Percentiles rank a stretch among this genome's conserved stretches.
Evolutionary conservation across 2,888 invertebrate species (phyloP).

Genomic region (Brenthis hecate): DNA sequence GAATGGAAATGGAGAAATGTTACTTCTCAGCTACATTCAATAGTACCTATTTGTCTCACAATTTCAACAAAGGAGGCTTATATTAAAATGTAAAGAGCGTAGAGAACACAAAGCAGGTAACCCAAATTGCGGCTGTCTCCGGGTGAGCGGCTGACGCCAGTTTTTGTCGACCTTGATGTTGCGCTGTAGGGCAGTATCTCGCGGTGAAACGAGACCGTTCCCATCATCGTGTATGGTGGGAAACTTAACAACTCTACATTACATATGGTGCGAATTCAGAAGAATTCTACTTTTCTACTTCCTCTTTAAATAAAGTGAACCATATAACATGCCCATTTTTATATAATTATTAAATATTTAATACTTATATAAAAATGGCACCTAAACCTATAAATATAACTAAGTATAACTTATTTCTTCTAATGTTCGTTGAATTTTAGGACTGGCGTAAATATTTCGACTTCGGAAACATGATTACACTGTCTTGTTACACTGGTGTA

Average conservation of each 20-base stretch:
- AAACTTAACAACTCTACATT: constrained; percentile 52
- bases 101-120: constrained; percentile 49
- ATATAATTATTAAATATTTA: no score
- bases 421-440: no score
- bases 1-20: constrained; percentile 7
- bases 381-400: no score
- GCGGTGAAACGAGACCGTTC: constrained; percentile 66
- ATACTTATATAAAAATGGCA: no score
- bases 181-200: constrained; percentile 63
- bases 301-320: constrained; percentile 4
- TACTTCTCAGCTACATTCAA: constrained; percentile 1
- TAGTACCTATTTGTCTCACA: constrained; percentile 10
- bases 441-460: no score
- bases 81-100: constrained; percentile 38
- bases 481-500: no score
- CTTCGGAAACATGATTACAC: no score
- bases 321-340: not conserved
- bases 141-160: constrained; percentile 57
- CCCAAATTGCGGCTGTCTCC: constrained; percentile 64
- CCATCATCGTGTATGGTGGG: constrained; percentile 63
- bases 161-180: constrained; percentile 72
- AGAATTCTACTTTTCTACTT: constrained; percentile 23
- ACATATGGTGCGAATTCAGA: constrained; percentile 21
- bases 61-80: constrained; percentile 19
- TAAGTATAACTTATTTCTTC: no score